Evolutionary conservation across 2,113 vertebrate genomes (phyloP), one percentile per base, ranked within the genome.

Genomic region (Elephas maximus): DNA sequence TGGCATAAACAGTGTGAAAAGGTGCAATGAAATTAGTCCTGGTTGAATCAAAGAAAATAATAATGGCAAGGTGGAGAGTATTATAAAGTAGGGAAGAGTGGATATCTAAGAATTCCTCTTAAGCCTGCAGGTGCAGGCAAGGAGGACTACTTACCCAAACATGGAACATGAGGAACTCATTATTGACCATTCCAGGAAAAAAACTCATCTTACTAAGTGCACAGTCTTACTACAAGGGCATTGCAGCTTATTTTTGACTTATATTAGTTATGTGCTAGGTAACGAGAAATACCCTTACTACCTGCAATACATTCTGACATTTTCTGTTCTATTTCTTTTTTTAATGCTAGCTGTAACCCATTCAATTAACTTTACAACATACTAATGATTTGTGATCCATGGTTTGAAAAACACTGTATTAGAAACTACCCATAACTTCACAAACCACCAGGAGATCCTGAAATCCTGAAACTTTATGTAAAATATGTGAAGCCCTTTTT

Each of bases 251-350:
- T 0, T 90, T 51, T 79, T 78, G n/a, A 95, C 33, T 77, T 8
- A 33, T 48, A 90, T 65, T 95, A 91, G 57, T 80, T 41, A 87
- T 57, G 28, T 33, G 37, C 83, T 93, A 93, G 84, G 80, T 79
- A 91, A 93, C 79, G 91, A 95, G 45, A 93, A 95, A 90, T 79
- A 86, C 24, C 82, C 7, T 94, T 76, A 96, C 48, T 91, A 93
- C n/a, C 73, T 90, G 18, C 21, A 96, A 85, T 76, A 87, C 28
- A 92, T 48, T 65, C 24, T 89, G 30, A 86, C 26, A 82, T 79
- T 69, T 87, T 91, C 63, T 91, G 65, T 80, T 82, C 6, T 63
- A 18, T 62, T 78, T 89, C 65, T 91, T 83, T 60, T 30, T 18
- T 57, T 44, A 89, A 84, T 80, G 83, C 14, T 84, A 48, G 17